Base-by-base conservation (phyloP, 2,797 vertebrate genomes). In the Sebastes matsubarae region DNA sequence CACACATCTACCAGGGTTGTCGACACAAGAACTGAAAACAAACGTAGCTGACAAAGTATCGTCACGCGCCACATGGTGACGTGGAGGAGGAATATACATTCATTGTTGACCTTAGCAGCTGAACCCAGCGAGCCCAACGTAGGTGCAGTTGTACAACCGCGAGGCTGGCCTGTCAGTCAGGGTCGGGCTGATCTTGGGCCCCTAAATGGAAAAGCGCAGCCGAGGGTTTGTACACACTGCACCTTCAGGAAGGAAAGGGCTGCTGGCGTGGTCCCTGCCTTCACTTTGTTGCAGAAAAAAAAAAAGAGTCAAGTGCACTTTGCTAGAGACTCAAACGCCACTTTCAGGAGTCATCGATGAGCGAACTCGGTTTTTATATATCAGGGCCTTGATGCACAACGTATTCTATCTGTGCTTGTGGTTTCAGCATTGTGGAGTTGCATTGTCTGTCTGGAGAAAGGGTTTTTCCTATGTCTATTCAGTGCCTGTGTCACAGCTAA, bases 61-160 rank as follows among this genome's bases (percentile, higher is more conserved):
- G 75, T 81, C 82, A 68, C 82, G 29, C 55, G 59, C 84, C 80
- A 42, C 38, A 42, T 54, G 83, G 82, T 93, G 95, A 90, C 81
- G 86, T 90, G 94, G 95, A 96, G 88, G 76, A 88, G 88, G 91
- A 96, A 95, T 93, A 96, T 98, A 98, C 98, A 99, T 99, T 98
- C 97, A 98, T 94, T 83, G 86, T 86, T 85, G 91, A 92, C 93
- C 93, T 92, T 94, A 95, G 94, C 94, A 95, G 96, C 94, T 94
- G 93, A 93, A 92, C 88, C 91, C 90, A 93, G 93, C 90, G 29
- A 86, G 87, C 89, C 94, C 88, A 57, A 60, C 12, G 75, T 20
- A 78, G 83, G 87, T 87, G 88, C 89, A 80, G 91, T 65, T 57
- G 78, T 63, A 69, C 22, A 38, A 72, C 75, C 64, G 4, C 25